Base-by-base conservation (phyloP, 30 jellyfish, hydroid and myxozoan species). In the Turritopsis dohrnii region DNA sequence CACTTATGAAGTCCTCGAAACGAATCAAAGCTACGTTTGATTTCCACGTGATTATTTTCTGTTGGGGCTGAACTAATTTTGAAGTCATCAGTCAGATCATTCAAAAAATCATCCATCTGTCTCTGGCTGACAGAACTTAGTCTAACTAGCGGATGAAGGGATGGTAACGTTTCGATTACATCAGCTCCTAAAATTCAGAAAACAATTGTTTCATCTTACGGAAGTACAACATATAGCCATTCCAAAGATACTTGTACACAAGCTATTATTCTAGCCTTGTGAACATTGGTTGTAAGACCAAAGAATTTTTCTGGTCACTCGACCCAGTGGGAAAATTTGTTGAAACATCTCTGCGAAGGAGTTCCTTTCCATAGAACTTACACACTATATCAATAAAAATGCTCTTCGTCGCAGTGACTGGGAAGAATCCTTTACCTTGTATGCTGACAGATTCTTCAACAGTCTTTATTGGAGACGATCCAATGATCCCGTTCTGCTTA, bases 131-230 rank as follows among this genome's bases (percentile, higher is more conserved):
- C 88, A 25, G 89, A 71, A 82, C 88, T 92, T 86, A 92, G 87
- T 29, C 98, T 79, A 81, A 92, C 87, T 74, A 92, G 79, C 16
- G 98, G 98, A 75, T 92, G 98, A 27, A 92, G 88, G 26, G 98
- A 88, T 1, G 98, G 96, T 18, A 92, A 86, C 0, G 98, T 92
- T 25, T 86, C 96, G 21, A 92, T 93, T 28, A 86, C 88, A 52
- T 92, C 98, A 20, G 96, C 90, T 19, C 87, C 95, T 53, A 75
- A 72, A 66, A 86, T 66, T 16, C 19, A n/a, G 53, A 71, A 72
- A 8, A 24, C 18, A 83, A 5, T 30, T 13, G 7, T 16, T 19
- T n/a, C 21, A 18, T 21, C 73, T 60, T 60, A 18, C 21, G 0
- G 21, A 23, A 60, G 21, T 60, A 60, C 22, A 60, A 60, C 19